These are phyloP conservation scores for Oscheius sp. DNA, from an alignment of 2,888 invertebrate species.

Conservation along the genomic window DNA sequence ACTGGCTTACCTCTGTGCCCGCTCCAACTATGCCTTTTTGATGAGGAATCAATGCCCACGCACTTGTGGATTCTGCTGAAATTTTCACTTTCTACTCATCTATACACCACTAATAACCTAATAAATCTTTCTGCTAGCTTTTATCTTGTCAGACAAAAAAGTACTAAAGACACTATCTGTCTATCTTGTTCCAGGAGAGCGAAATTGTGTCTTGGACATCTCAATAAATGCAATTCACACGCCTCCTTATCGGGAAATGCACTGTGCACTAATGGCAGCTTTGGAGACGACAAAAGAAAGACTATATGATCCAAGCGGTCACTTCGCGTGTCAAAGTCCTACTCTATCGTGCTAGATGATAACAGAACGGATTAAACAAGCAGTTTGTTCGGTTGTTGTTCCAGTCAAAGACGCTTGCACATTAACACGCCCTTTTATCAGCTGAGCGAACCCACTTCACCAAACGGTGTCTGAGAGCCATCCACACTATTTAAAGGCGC, in stretches of 20 bases:
- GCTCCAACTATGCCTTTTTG: neutral
- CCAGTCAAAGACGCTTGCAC: neutral
- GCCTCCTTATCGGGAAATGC: neutral
- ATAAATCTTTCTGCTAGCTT: neutral
- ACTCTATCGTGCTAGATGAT: neutral
- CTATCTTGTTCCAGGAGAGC: neutral
- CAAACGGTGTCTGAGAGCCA: neutral
- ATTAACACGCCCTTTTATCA: constrained; percentile 14
- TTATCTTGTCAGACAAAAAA: neutral
- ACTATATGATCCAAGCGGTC: neutral
- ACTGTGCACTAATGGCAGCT: neutral
- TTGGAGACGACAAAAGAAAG: constrained; percentile 1
- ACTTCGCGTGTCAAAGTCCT: constrained; percentile 1
- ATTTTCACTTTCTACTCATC: neutral
- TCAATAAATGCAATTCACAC: constrained; percentile 1
- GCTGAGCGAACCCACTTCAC: constrained; percentile 3
- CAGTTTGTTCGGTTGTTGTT: neutral
- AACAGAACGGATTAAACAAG: neutral
- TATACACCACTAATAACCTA: neutral
- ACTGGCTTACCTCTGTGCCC: neutral
- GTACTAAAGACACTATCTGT: neutral
- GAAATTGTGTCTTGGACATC: neutral
- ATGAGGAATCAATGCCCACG: constrained; percentile 7
- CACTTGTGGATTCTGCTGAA: constrained; percentile 17
- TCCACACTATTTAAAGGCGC: neutral